Evolutionary conservation across 64 coral and sea anemone genomes (phyloP).

Genomic region (Acropora tenuis): DNA sequence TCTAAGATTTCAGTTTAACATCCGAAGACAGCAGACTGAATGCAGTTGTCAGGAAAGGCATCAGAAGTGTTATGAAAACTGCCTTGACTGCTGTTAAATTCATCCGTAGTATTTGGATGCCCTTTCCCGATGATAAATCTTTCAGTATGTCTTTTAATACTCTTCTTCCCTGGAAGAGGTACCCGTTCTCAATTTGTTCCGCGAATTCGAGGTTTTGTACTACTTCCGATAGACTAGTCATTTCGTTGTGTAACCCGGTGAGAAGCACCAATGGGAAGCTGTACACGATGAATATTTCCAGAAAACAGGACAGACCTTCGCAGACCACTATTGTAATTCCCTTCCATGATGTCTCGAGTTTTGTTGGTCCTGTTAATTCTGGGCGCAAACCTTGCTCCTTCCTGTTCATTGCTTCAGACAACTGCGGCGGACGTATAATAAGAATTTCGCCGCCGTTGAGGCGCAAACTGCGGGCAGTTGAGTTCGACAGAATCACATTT

Average conservation of each 20-base stretch:
- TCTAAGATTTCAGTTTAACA: constrained; percentile 22
- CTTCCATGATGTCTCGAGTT: neutral
- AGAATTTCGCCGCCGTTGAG: neutral
- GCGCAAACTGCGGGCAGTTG: neutral
- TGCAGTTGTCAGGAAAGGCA: constrained; percentile 67
- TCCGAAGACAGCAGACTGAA: constrained; percentile 63
- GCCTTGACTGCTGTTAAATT: constrained; percentile 66
- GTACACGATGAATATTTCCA: constrained; percentile 66
- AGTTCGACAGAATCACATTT: neutral
- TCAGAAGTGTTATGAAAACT: constrained; percentile 42
- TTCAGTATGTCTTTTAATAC: constrained; percentile 12
- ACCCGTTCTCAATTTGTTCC: constrained; percentile 29
- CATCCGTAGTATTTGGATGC: constrained; percentile 75
- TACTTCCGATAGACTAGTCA: constrained; percentile 39
- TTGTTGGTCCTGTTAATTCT: neutral
- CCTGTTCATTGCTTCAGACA: neutral
- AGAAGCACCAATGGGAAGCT: constrained; percentile 69
- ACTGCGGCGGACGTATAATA: neutral
- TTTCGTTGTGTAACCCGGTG: constrained; percentile 66
- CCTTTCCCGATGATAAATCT: constrained; percentile 18
- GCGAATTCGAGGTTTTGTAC: constrained; percentile 64
- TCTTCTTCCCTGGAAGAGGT: constrained; percentile 53
- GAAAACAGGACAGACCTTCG: constrained; percentile 15
- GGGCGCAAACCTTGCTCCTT: neutral
- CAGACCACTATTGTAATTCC: constrained; percentile 38